Evolutionary conservation across 35 echinoderm and acorn worm species (phyloP).

Genomic region (Holothuria glaberrima): DNA sequence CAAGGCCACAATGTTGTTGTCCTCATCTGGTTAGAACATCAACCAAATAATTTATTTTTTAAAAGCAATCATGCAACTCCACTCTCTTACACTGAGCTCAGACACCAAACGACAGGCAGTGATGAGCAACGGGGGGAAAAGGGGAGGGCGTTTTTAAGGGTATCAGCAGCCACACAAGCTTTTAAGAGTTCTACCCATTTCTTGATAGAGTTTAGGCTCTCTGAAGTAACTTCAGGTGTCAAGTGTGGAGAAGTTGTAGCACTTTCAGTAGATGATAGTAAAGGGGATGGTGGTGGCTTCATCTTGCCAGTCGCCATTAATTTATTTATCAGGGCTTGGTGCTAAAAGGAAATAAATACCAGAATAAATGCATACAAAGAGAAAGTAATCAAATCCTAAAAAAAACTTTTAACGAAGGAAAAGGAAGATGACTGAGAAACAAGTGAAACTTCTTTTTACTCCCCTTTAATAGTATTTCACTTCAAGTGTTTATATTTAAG

Average conservation of each 20-base stretch:
- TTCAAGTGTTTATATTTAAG: no score
- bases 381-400: no score
- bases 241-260: neutral
- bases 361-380: no score
- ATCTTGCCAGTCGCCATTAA: conserved; percentile 26
- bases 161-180: no score
- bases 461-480: no score
- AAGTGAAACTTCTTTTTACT: no score
- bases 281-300: conserved; percentile 15
- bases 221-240: neutral
- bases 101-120: neutral
- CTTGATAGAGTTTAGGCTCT: neutral
- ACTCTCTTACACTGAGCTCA: neutral
- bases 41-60: no score
- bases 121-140: neutral
- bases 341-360: conserved; percentile 14
- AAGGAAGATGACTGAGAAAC: no score
- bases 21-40: no score
- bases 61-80: no score
- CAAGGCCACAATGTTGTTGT: no score
- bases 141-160: neutral
- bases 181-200: neutral
- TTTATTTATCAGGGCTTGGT: conserved; percentile 25
- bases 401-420: no score
- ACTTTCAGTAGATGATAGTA: conserved; percentile 20